A percentile compares a stretch with the other conserved stretches of the same genome.
Conservation (phyloP, 1,140 invertebrate genomes). For the Pogonomyrmex barbatus region DNA sequence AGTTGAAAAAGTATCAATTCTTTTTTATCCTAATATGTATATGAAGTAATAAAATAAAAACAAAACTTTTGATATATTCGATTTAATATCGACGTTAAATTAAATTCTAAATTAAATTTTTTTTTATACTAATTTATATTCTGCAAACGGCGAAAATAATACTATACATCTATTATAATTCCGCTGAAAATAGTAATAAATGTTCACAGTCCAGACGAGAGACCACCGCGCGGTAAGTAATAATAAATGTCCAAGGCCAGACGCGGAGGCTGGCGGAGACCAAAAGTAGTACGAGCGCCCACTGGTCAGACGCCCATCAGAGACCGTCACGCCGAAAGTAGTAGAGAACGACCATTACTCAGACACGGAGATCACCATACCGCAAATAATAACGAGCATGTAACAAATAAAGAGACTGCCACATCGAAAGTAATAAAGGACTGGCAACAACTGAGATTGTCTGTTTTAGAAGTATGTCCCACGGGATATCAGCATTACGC, state of each 20-base stretch:
- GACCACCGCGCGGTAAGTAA: neutral
- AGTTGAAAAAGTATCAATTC: neutral
- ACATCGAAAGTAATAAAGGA: slow-evolving; percentile 27
- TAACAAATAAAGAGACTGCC: neutral
- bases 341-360: neutral
- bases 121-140: too few relatives aligned
- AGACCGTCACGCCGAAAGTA: neutral
- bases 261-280: neutral
- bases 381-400: neutral
- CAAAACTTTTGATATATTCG: neutral
- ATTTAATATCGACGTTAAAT: neutral
- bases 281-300: neutral
- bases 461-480: slow-evolving; percentile 27
- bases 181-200: neutral
- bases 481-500: slow-evolving; percentile 41
- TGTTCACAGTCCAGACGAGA: neutral
- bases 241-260: neutral
- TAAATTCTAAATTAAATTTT: too few relatives aligned
- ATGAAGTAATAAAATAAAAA: neutral
- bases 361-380: neutral
- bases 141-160: too few relatives aligned
- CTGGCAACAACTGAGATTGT: slow-evolving; percentile 8
- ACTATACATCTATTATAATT: too few relatives aligned
- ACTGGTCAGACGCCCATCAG: neutral
- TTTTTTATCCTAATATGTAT: neutral